Conservation (phyloP, 2,113 vertebrate genomes). For the Sphyrna mokarran region DNA sequence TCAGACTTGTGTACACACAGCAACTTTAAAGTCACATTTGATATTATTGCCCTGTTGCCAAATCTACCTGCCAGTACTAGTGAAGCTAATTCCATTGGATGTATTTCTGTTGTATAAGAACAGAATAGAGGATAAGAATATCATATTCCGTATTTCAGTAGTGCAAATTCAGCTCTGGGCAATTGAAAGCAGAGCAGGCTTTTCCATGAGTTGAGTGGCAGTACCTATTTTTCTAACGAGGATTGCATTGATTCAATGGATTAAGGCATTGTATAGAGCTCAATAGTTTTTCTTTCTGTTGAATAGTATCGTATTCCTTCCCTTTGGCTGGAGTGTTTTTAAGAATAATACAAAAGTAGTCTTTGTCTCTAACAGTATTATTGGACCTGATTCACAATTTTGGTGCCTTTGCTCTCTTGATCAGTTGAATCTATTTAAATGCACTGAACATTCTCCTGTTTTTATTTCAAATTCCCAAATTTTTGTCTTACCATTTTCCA, state of each 20-base stretch:
- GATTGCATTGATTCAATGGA: neutral
- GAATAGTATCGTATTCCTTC: neutral
- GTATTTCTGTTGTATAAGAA: neutral
- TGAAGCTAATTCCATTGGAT: neutral
- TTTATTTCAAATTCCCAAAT: neutral
- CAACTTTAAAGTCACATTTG: neutral
- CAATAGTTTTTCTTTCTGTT: neutral
- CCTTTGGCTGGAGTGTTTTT: neutral
- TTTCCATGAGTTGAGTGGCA: neutral
- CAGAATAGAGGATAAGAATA: neutral
- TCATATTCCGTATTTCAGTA: neutral
- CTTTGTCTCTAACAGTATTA: neutral
- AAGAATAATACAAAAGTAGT: neutral
- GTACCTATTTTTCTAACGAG: neutral
- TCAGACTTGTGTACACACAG: neutral
- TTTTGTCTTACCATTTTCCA: neutral
- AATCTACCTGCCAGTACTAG: neutral
- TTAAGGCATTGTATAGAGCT: neutral
- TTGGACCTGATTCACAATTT: neutral
- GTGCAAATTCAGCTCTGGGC: neutral
- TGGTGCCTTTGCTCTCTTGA: neutral
- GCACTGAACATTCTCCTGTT: neutral
- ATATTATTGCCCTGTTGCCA: neutral
- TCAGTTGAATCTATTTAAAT: neutral
- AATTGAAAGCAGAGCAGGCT: neutral